Evolutionary conservation across 2,888 invertebrate species (phyloP).

Genomic region (Eledone cirrhosa): DNA sequence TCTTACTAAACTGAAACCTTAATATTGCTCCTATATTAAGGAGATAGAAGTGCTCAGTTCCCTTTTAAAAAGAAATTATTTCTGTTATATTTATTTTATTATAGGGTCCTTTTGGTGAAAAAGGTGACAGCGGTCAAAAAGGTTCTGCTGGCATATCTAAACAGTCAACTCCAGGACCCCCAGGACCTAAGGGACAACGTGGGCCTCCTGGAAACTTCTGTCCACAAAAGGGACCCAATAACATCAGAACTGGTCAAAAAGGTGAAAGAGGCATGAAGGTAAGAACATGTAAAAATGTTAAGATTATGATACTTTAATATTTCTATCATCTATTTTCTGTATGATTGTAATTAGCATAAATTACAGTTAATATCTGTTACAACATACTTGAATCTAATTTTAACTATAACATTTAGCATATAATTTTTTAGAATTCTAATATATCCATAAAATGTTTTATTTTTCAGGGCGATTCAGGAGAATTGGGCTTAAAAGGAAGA

Average conservation of each 20-base stretch:
- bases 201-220: slow-evolving; percentile 39
- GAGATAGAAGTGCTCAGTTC: no score
- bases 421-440: no score
- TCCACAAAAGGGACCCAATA: not conserved
- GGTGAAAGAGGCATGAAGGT: slow-evolving; percentile 43
- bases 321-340: not conserved
- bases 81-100: not conserved
- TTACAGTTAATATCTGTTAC: no score
- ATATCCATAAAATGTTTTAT: no score
- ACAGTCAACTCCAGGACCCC: slow-evolving; percentile 23
- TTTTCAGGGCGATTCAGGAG: no score
- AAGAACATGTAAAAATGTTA: slow-evolving; percentile 1
- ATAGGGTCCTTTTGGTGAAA: slow-evolving; percentile 41
- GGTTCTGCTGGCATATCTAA: slow-evolving; percentile 43
- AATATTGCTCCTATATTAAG: no score
- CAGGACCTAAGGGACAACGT: slow-evolving; percentile 39
- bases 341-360: no score
- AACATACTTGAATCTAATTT: no score
- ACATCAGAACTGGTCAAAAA: slow-evolving; percentile 38
- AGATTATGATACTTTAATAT: not conserved
- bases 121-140: slow-evolving; percentile 46
- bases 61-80: no score
- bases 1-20: no score
- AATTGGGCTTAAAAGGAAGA: no score
- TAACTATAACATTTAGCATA: no score